A percentile compares a stretch with the other conserved stretches of the same genome.
Conservation (phyloP, 1,140 invertebrate species). For the Papilio polyxenes region DNA sequence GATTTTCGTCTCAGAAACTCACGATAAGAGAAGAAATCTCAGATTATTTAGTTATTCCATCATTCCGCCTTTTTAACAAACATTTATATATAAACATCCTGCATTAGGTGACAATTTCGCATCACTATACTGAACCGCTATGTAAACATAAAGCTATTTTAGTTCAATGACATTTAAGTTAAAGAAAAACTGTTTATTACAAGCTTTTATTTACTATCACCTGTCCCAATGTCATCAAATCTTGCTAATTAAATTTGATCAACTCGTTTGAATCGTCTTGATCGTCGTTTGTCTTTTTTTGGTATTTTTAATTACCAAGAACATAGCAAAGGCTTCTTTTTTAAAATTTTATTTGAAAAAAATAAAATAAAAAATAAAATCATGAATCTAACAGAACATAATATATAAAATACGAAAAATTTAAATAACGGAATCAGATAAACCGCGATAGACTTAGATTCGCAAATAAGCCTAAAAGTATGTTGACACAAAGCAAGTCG, state of each 20-base stretch:
- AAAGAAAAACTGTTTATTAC: neutral
- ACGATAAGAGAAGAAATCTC: too few relatives aligned
- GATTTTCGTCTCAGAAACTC: too few relatives aligned
- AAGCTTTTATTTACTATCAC: neutral
- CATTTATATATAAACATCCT: neutral
- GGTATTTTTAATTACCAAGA: too few relatives aligned
- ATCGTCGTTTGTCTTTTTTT: too few relatives aligned
- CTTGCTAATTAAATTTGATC: too few relatives aligned
- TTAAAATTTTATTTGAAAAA: neutral
- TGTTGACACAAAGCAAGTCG: slow-evolving; percentile 3
- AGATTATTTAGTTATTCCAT: neutral
- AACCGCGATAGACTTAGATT: neutral
- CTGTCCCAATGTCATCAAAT: too few relatives aligned
- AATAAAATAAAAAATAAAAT: neutral
- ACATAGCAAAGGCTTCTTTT: too few relatives aligned
- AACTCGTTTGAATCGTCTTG: too few relatives aligned
- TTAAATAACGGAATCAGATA: neutral
- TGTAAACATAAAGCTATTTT: neutral
- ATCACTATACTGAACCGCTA: slow-evolving; percentile 1
- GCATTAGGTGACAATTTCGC: neutral
- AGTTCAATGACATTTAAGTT: slow-evolving; percentile 13
- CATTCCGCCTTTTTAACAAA: neutral
- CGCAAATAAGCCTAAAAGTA: slow-evolving; percentile 19
- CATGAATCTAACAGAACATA: neutral
- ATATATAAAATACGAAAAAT: neutral